A percentile compares a stretch with the other conserved stretches of the same genome.
phyloP scores from a whole-genome alignment of 2,113 vertebrate species.

The Globicephala melas region DNA sequence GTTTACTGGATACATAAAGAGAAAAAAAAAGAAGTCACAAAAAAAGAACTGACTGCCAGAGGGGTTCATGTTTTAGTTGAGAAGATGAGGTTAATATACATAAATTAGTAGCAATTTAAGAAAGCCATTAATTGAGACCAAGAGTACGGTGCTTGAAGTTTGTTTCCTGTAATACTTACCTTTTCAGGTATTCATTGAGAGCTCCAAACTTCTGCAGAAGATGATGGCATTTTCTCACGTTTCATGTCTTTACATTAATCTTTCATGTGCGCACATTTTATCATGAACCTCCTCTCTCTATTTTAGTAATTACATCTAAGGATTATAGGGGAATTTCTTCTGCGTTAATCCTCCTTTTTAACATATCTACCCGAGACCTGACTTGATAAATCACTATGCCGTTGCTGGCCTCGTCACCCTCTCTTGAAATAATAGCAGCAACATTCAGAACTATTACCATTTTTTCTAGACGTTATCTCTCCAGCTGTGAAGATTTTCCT shows the following conservation, averaged over 20 bases:
- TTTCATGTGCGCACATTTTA: not conserved
- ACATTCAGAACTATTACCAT: not conserved
- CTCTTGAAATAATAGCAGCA: not conserved
- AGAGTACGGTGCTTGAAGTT: not conserved
- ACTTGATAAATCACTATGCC: conserved; percentile 6
- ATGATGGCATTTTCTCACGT: not conserved
- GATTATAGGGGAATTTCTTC: not conserved
- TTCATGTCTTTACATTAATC: not conserved
- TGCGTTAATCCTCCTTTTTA: not conserved
- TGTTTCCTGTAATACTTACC: not conserved
- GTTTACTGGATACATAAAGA: not conserved
- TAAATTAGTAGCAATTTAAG: not conserved
- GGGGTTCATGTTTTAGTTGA: not conserved
- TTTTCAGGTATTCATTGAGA: not conserved
- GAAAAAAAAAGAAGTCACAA: not conserved
- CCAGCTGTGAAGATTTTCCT: not conserved
- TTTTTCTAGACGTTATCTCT: not conserved
- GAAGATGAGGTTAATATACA: not conserved
- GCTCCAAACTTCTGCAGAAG: not conserved
- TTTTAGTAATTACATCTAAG: not conserved
- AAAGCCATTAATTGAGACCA: not conserved
- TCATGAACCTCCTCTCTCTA: not conserved
- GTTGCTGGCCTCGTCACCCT: not conserved
- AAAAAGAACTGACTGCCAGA: not conserved
- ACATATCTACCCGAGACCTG: not conserved